Base-by-base conservation (phyloP, 2,113 vertebrate species). In the Monopterus albus region DNA sequence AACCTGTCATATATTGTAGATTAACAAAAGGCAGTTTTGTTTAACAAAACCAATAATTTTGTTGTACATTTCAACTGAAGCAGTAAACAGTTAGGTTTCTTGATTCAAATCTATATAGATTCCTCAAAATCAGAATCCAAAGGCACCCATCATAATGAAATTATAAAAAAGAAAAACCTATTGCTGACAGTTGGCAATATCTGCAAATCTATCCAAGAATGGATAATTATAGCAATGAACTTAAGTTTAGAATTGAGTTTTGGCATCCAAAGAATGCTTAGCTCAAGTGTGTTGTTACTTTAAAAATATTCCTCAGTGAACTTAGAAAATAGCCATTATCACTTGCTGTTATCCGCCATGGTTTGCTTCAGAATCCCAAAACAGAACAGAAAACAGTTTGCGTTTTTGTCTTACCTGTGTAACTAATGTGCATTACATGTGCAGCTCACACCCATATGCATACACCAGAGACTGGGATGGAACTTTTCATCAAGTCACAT, bases 401-500 rank as follows among this genome's bases (percentile, higher is more conserved):
- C 14, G 50, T 43, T 70, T 39, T 23, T 5, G 49, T 29, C 28
- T 35, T 18, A 71, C 62, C 55, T 72, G 14, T 51, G 33, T 28
- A 38, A 42, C 36, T 53, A 17, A 57, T 66, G 49, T 36, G 36
- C 36, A 51, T 70, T 35, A 25, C 29, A 53, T 39, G 51, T 61
- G 59, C 56, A 50, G 56, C 47, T 6, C 28, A 46, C 53, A 35
- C 57, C 25, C 47, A 53, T 7, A 31, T 31, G 25, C 52, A 53
- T 40, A 43, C 70, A 65, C 47, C 35, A 51, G 40, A 59, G 60
- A 56, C 43, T 35, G 35, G 25, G 64, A 49, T 88, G 62, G 73
- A 88, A 79, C 75, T 87, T 81, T 87, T 86, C 40, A 36, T 91
- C 86, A 79, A 79, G 51, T 56, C 53, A 71, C 87, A 88, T 82